Evolutionary conservation across 2,797 vertebrate species (phyloP).

Genomic region (Helostoma temminkii): DNA sequence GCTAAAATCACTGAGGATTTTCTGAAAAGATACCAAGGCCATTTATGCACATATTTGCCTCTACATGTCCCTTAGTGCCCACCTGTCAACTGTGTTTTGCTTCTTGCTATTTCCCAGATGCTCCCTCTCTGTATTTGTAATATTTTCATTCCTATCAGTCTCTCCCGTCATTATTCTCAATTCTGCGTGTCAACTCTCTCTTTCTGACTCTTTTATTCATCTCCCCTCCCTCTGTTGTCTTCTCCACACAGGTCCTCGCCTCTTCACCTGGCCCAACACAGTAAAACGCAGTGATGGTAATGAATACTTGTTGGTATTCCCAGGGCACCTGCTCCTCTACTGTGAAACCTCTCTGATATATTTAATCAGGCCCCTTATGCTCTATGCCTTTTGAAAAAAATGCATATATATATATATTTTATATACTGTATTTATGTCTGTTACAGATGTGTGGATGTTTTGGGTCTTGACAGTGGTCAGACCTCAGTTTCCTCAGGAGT

Average conservation of each 20-base stretch:
- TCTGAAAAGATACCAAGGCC: not conserved
- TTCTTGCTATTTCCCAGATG: conserved; percentile 6
- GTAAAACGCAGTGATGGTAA: conserved; percentile 61
- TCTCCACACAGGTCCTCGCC: conserved; percentile 10
- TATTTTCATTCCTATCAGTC: conserved; percentile 14
- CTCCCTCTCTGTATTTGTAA: conserved; percentile 18
- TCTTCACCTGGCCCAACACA: conserved; percentile 8
- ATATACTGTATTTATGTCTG: no score
- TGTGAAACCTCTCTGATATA: conserved; percentile 70
- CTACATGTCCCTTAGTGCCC: conserved; percentile 15
- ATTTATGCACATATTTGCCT: conserved; percentile 25
- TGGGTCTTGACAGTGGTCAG: conserved; percentile 62
- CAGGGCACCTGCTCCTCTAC: conserved; percentile 43
- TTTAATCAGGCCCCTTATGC: conserved; percentile 78
- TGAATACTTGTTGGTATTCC: conserved; percentile 71
- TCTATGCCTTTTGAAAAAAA: no score
- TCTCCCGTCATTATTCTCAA: not conserved
- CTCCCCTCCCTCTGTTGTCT: conserved; percentile 2
- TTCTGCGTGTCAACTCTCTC: not conserved
- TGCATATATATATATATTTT: no score
- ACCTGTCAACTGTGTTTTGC: conserved; percentile 38
- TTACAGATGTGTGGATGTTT: conserved; percentile 58
- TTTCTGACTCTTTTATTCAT: not conserved
- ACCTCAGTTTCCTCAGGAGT: conserved; percentile 68
- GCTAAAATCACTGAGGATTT: not conserved